Conservation (phyloP, 2,113 vertebrate genomes). For the Eretmochelys imbricata region DNA sequence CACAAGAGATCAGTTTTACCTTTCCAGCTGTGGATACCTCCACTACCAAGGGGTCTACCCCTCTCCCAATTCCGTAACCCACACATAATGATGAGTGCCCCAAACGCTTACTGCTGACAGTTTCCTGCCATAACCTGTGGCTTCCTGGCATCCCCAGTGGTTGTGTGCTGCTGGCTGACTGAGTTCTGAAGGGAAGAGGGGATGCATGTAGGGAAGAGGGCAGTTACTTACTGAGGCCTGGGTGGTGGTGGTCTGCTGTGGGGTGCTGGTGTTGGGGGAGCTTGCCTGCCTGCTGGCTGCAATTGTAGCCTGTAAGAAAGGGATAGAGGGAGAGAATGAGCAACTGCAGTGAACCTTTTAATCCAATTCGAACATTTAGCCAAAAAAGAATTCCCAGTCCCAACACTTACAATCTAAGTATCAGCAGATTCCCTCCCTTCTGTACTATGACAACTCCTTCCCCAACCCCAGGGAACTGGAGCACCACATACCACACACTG, state of each 20-base stretch:
- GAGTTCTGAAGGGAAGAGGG: neutral
- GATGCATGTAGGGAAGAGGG: neutral
- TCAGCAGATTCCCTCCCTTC: neutral
- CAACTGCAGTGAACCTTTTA: slow-evolving; percentile 22
- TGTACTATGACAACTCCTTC: neutral
- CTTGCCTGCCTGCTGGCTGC: slow-evolving; percentile 95
- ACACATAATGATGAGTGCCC: neutral
- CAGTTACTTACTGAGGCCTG: slow-evolving; percentile 82
- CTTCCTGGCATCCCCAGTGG: neutral
- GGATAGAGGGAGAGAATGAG: slow-evolving; percentile 9
- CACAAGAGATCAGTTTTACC: neutral
- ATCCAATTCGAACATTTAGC: neutral
- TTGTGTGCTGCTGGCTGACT: neutral
- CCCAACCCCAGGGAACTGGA: neutral
- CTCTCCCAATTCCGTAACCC: neutral
- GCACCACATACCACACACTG: neutral
- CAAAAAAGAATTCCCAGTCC: neutral
- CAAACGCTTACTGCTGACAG: neutral
- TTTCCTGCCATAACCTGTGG: neutral
- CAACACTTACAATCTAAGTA: neutral
- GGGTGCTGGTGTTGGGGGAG: slow-evolving; percentile 88
- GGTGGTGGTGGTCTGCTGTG: slow-evolving; percentile 88
- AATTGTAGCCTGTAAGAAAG: slow-evolving; percentile 88
- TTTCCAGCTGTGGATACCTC: neutral
- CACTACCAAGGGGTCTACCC: neutral